Evolutionary conservation across 2,113 vertebrate species (phyloP).

Genomic region (Macrotus californicus): DNA sequence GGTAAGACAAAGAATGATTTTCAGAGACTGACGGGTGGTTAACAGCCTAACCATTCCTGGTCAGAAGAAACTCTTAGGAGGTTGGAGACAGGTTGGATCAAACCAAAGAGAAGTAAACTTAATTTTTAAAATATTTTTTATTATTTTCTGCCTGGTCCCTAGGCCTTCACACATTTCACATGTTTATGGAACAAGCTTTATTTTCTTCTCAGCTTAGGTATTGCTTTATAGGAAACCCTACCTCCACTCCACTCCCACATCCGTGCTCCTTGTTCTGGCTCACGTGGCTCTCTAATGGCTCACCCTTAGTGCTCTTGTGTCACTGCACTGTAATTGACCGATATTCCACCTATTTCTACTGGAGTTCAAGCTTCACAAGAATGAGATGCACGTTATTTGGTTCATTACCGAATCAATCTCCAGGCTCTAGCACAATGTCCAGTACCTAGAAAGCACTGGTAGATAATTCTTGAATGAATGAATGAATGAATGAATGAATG

Average conservation of each 20-base stretch:
- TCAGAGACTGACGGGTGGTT: not conserved
- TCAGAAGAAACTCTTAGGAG: not conserved
- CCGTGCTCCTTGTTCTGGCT: not conserved
- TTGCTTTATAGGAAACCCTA: not conserved
- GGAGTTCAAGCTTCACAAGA: not conserved
- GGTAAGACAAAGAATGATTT: constrained; percentile 26
- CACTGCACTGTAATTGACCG: not conserved
- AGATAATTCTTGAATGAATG: not conserved
- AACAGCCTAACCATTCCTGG: not conserved
- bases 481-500: not conserved
- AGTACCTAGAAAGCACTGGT: not conserved
- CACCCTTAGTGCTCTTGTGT: not conserved
- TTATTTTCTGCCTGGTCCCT: constrained; percentile 1
- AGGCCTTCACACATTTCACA: not conserved
- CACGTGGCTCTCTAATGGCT: not conserved
- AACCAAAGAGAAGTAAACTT: not conserved
- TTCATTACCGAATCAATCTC: not conserved
- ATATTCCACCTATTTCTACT: not conserved
- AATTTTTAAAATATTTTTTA: not conserved
- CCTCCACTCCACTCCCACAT: not conserved
- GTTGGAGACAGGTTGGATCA: not conserved
- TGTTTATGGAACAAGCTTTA: not conserved
- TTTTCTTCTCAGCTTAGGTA: not conserved
- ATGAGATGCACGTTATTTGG: not conserved
- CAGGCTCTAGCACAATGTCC: not conserved